Evolutionary conservation across 1,140 invertebrate genomes (phyloP), one percentile per base, ranked within the genome.

Genomic region (Oncopodura yosiiana): DNA sequence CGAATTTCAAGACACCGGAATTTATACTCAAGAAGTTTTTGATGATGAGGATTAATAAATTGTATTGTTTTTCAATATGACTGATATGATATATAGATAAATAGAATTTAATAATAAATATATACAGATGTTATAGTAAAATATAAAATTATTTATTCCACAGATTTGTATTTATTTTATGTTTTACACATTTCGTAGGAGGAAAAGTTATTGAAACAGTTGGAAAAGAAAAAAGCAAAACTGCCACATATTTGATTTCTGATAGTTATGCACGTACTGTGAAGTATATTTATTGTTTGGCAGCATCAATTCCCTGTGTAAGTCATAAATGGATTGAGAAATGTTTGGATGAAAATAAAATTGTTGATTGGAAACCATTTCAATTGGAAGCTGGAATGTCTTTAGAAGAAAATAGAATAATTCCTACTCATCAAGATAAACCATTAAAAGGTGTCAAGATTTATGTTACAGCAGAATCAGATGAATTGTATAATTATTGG

Each of bases 401-500:
- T 52, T 52, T 63, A 30, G 61, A 63, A 37, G 27, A 29, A 4
- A 26, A 56, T 29, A 16, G 21, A 36, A 37, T 62, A n/a, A 59
- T 62, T 38, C 34, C 41, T 1, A 18, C 48, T 30, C 61, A 62
- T 50, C 16, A 8, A 6, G 21, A 45, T 21, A 63, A 59, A 43
- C 62, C 62, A 1, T 48, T 63, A 9, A 60, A 63, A 50, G 52
- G 42, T n/a, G n/a, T 53, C 26, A 54, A 55, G 27, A 39, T 63
- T 23, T 63, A 42, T 50, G 53, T 63, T 12, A 60, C 58, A 9
- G 52, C 53, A 19, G 54, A 49, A 36, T 45, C 53, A 3, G 58
- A 60, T 9, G 55, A 60, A 27, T 24, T 63, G 27, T 63, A 60
- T 44, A 56, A 60, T 41, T 63, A 63, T 34, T 63, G 62, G 62